Evolutionary conservation across 2,888 invertebrate species (phyloP).

Genomic region (Busseola fusca): DNA sequence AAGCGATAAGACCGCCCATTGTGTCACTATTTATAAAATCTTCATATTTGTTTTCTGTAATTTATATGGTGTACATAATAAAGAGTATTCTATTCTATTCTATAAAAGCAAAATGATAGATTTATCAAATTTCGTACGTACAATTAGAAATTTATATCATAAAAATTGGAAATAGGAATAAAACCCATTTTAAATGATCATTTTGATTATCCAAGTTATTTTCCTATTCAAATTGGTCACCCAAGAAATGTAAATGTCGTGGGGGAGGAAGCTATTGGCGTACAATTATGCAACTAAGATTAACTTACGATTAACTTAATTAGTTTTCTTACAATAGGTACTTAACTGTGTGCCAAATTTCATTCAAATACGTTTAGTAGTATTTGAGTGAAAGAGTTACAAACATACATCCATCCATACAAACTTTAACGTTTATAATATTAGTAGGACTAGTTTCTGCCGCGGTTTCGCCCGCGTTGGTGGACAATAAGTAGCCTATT

Average conservation of each 20-base stretch:
- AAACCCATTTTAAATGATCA: conserved; percentile 16
- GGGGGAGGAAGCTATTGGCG: conserved; percentile 32
- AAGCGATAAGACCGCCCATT: too few species aligned
- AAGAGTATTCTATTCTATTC: too few species aligned
- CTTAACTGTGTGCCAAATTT: neutral
- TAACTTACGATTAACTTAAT: conserved; percentile 40
- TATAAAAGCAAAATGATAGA: conserved; percentile 5
- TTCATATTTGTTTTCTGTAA: too few species aligned
- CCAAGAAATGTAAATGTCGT: conserved; percentile 42
- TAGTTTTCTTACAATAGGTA: conserved; percentile 26
- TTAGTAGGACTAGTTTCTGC: neutral
- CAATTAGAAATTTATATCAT: neutral
- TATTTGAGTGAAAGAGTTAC: too few species aligned
- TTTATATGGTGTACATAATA: too few species aligned
- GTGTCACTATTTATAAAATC: too few species aligned
- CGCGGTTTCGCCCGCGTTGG: too few species aligned
- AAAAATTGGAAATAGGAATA: conserved; percentile 10
- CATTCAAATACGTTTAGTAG: too few species aligned
- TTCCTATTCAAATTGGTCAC: conserved; percentile 44
- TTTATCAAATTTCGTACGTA: conserved; percentile 12
- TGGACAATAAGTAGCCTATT: too few species aligned
- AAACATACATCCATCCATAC: too few species aligned
- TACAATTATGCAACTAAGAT: conserved; percentile 35
- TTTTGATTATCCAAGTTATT: conserved; percentile 34
- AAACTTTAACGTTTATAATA: too few species aligned